phyloP scores from a whole-genome alignment of 2,888 invertebrate species.

The Acheta domesticus region DNA sequence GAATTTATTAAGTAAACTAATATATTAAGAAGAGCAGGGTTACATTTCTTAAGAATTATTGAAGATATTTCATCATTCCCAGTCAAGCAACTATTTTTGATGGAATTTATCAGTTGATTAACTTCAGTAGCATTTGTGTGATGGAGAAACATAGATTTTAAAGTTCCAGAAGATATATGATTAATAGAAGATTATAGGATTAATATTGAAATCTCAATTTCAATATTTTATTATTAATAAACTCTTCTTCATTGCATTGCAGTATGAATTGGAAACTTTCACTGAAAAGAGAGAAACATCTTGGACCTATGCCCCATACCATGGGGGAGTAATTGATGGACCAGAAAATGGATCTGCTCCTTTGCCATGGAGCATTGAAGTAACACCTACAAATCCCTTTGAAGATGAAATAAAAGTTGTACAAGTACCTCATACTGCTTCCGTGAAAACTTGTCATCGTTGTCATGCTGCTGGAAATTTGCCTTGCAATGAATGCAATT shows the following conservation, averaged over 20 bases:
- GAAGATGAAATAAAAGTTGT: conserved; percentile 48
- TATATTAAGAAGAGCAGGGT: no score
- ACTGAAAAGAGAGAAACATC: conserved; percentile 52
- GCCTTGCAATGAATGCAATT: conserved; percentile 47
- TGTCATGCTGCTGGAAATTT: conserved; percentile 48
- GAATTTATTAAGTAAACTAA: no score
- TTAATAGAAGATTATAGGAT: no score
- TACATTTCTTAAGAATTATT: no score
- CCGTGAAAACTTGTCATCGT: conserved; percentile 49
- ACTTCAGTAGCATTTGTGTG: no score
- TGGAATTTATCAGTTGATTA: no score
- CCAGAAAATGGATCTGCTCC: conserved; percentile 46
- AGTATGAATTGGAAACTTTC: conserved; percentile 55
- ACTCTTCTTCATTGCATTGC: conserved; percentile 27
- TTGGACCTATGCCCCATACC: conserved; percentile 53
- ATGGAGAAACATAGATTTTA: no score
- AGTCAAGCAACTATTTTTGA: no score
- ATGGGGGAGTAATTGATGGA: conserved; percentile 48
- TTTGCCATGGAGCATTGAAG: conserved; percentile 50
- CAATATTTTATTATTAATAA: not conserved
- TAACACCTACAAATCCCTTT: conserved; percentile 47
- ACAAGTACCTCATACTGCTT: conserved; percentile 53
- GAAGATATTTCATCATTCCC: no score
- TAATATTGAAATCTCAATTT: no score
- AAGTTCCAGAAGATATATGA: no score